Evolutionary conservation across 1,140 invertebrate genomes (phyloP).

Genomic region (Yoshiicerus persimilis): DNA sequence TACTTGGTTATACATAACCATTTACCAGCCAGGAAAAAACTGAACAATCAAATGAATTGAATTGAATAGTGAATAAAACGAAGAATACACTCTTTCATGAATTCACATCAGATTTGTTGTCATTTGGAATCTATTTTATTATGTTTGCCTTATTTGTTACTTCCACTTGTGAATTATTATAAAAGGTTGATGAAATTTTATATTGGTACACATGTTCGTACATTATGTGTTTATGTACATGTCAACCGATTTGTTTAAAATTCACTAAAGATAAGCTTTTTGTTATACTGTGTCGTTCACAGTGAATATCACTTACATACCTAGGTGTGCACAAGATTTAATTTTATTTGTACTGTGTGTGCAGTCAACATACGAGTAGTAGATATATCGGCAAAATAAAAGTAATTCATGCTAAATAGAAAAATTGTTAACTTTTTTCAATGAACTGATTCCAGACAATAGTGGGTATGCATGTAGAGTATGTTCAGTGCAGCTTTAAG

Average conservation of each 20-base stretch:
- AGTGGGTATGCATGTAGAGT: neutral
- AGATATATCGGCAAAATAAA: neutral
- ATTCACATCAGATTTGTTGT: neutral
- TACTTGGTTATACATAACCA: neutral
- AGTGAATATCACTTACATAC: neutral
- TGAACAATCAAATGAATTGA: neutral
- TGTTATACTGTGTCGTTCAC: neutral
- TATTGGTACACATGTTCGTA: neutral
- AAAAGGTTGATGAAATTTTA: neutral
- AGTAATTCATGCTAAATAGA: neutral
- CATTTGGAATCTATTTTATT: neutral
- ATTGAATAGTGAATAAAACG: neutral
- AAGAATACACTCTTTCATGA: neutral
- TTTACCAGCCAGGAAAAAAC: constrained; percentile 6
- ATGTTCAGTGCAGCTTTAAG: neutral
- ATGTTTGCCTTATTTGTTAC: neutral
- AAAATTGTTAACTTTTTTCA: neutral
- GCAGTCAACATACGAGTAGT: neutral
- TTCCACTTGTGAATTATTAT: constrained; percentile 12
- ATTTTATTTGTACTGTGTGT: neutral
- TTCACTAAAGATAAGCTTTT: neutral
- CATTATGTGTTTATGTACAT: neutral
- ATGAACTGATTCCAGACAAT: neutral
- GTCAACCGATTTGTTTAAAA: neutral
- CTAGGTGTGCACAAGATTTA: neutral